phyloP scores from a whole-genome alignment of 2,113 vertebrate genomes.

The Hoplias malabaricus region DNA sequence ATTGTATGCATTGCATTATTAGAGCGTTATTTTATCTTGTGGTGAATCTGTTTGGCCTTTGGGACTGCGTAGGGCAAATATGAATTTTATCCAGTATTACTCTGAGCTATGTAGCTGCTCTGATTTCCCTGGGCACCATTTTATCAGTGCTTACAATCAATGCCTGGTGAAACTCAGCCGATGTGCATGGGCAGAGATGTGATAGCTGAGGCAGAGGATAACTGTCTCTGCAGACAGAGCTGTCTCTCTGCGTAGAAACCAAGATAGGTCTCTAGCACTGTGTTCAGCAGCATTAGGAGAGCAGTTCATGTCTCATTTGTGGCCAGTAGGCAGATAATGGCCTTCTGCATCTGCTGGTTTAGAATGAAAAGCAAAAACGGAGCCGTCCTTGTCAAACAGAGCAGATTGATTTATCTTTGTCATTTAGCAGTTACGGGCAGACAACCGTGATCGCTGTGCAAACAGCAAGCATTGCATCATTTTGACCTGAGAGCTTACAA shows the following conservation, averaged over 20 bases:
- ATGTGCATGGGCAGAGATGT: background rate
- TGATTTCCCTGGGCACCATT: conserved; percentile 18
- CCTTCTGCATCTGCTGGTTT: background rate
- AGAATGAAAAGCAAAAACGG: background rate
- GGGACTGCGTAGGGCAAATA: background rate
- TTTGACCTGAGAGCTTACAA: background rate
- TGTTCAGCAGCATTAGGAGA: background rate
- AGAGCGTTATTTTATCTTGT: background rate
- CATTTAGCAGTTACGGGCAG: background rate
- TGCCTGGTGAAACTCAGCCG: background rate
- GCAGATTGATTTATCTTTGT: background rate
- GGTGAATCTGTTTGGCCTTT: background rate
- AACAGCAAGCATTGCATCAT: background rate
- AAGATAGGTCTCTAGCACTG: background rate
- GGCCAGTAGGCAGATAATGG: conserved; percentile 8
- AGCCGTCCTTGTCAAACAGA: background rate
- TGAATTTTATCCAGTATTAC: background rate
- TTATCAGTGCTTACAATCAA: conserved; percentile 21
- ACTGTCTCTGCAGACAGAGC: background rate
- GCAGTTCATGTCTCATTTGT: conserved; percentile 16
- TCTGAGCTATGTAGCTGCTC: background rate
- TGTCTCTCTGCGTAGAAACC: background rate
- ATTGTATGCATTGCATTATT: background rate
- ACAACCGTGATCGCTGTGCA: background rate
- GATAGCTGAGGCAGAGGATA: background rate